A percentile compares a stretch with the other conserved stretches of the same genome.
These are phyloP conservation scores for Spodoptera frugiperda DNA, from an alignment of 1,140 invertebrate genomes.

Conservation along the genomic window DNA sequence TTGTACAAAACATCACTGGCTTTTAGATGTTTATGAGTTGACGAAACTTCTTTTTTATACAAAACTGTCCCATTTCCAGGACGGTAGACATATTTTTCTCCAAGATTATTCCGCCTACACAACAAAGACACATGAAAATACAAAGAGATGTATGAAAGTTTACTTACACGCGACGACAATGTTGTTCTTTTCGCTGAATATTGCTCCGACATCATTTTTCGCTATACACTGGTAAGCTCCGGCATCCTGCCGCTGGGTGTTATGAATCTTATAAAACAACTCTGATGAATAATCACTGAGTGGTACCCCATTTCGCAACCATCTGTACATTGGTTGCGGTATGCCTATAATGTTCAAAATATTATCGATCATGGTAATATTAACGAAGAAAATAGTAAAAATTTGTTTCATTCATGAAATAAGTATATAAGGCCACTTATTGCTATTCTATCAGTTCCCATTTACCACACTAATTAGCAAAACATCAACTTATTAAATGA, in stretches of 20 bases:
- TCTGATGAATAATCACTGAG: conserved; percentile 91
- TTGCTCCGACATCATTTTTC: conserved; percentile 95
- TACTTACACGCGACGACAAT: conserved; percentile 96
- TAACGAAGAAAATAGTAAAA: not conserved
- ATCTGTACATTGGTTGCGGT: conserved; percentile 95
- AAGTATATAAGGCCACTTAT: no score
- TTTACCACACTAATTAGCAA: no score
- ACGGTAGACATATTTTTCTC: conserved; percentile 21
- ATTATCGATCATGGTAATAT: not conserved
- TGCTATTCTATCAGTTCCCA: no score
- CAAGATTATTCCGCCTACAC: conserved; percentile 45
- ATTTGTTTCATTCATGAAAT: no score
- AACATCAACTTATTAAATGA: not conserved
- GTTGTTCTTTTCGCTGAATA: conserved; percentile 95
- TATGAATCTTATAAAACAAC: conserved; percentile 93
- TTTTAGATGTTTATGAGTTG: conserved; percentile 12
- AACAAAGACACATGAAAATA: conserved; percentile 46
- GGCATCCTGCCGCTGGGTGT: conserved; percentile 91
- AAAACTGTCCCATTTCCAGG: conserved; percentile 6
- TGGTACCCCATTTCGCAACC: conserved; percentile 94
- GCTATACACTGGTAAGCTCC: conserved; percentile 97
- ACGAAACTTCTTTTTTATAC: conserved; percentile 33
- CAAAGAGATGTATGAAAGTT: conserved; percentile 48
- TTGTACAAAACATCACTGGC: not conserved
- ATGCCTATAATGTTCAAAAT: conserved; percentile 87